Evolutionary conservation across 1,140 invertebrate species (phyloP), one percentile per base, ranked within the genome.

Genomic region (Drosophila paulistorum): DNA sequence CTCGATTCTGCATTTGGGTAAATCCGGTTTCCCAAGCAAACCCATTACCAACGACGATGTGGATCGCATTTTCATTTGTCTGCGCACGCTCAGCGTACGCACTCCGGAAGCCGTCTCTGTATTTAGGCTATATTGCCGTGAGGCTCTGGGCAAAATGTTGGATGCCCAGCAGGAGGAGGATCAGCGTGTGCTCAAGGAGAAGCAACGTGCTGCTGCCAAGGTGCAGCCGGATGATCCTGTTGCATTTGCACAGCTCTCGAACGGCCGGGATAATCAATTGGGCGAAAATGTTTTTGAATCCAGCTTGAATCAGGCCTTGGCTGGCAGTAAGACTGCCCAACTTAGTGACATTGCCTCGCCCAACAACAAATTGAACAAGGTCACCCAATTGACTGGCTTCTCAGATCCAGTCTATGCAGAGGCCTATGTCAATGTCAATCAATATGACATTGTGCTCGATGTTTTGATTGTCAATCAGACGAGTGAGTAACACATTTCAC

Each of bases 371-470:
- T 92, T 96, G 45, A 96, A 96, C 68, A 96, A 99, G 93, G 98
- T 99, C 20, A 98, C 98, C n/a, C 99, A 99, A 92, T 94, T 99
- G 70, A 99, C 99, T n/a, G 99, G 99, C 17, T 99, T 99, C 93
- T 99, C 98, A 0, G 99, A 99, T 94, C 98, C 99, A 0, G 98
- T 99, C 45, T 99, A 99, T 93, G 97, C 98, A 10, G 99, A 99
- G 93, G 98, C 99, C 20, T 98, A 99, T 91, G 98, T 99, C 0
- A 96, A 99, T 92, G 98, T 99, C 60, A 99, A 99, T 93, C 98
- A 99, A 93, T 99, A 99, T 92, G 98, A 99, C 86, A 99, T 99
- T 86, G 97, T 98, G 39, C 93, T 99, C n/a, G 98, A 99, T 93
- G 98, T 99, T 14, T 93, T 99, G 7, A 96, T 99, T 74, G 99